Evolutionary conservation across 1,140 invertebrate species (phyloP).

Genomic region (Drosophila lacertosa): DNA sequence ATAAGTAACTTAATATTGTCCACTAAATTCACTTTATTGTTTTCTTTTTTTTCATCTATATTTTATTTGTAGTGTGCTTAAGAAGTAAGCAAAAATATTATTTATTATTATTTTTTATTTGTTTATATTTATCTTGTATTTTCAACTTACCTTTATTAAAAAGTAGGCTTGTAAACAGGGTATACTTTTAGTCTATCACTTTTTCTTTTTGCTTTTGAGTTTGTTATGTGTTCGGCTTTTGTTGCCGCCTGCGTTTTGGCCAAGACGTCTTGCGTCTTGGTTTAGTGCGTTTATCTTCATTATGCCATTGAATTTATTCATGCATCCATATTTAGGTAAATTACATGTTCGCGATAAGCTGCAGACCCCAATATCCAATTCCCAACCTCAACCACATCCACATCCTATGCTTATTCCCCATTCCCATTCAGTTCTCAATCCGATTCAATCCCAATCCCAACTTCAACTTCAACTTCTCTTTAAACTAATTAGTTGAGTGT

Average conservation of each 20-base stretch:
- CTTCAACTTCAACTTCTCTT: slow-evolving; percentile 13
- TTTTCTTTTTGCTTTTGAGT: background rate
- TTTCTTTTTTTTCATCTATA: no score
- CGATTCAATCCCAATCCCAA: slow-evolving; percentile 11
- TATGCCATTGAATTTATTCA: slow-evolving; percentile 72
- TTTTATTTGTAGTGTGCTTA: no score
- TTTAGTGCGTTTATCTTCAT: slow-evolving; percentile 62
- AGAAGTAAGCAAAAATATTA: no score
- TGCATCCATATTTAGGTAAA: slow-evolving; percentile 70
- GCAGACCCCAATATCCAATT: slow-evolving; percentile 3
- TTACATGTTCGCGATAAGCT: slow-evolving; percentile 68
- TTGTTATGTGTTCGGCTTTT: slow-evolving; percentile 4
- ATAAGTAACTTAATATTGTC: no score
- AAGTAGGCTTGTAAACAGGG: background rate
- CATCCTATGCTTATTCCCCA: no score
- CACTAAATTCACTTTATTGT: no score
- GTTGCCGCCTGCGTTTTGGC: slow-evolving; percentile 19
- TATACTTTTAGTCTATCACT: background rate
- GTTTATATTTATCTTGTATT: no score
- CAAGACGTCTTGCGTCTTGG: slow-evolving; percentile 26
- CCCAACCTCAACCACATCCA: no score
- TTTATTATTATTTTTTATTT: no score
- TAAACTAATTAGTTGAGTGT: slow-evolving; percentile 65
- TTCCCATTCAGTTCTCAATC: background rate
- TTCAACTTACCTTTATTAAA: no score